Evolutionary conservation across 1,140 invertebrate genomes (phyloP).

Genomic region (Apis dorsata): DNA sequence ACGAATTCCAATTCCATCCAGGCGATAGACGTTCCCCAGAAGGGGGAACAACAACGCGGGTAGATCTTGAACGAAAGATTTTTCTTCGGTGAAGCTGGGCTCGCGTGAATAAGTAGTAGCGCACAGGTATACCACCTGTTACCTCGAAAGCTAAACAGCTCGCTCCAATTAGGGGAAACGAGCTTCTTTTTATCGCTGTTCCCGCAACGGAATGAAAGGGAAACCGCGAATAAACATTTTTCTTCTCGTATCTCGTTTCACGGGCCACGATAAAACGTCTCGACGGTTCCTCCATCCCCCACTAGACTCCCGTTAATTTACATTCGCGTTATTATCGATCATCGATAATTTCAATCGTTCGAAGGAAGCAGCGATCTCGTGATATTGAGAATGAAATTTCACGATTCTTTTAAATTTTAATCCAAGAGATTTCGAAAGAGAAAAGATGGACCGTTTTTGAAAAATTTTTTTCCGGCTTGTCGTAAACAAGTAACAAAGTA

Average conservation of each 20-base stretch:
- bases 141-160: conserved; percentile 59
- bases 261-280: conserved; percentile 41
- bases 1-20: background rate
- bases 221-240: conserved; percentile 64
- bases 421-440: too few relatives aligned
- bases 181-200: conserved; percentile 62
- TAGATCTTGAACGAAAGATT: conserved; percentile 37
- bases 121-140: conserved; percentile 63
- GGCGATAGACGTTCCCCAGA: background rate
- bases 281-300: conserved; percentile 38
- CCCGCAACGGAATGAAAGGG: conserved; percentile 50
- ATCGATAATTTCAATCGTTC: too few relatives aligned
- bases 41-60: background rate
- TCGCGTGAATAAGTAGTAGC: conserved; percentile 53
- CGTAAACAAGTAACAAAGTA: background rate
- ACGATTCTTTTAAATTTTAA: too few relatives aligned
- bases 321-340: background rate
- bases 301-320: conserved; percentile 6
- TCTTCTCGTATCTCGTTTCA: conserved; percentile 52
- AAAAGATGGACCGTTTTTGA: too few relatives aligned
- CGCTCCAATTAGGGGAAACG: conserved; percentile 65
- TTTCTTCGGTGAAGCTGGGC: background rate
- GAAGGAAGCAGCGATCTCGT: too few relatives aligned
- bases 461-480: too few relatives aligned
- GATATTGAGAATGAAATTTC: too few relatives aligned